phyloP scores from a whole-genome alignment of 1,140 invertebrate species.

The Apis laboriosa region DNA sequence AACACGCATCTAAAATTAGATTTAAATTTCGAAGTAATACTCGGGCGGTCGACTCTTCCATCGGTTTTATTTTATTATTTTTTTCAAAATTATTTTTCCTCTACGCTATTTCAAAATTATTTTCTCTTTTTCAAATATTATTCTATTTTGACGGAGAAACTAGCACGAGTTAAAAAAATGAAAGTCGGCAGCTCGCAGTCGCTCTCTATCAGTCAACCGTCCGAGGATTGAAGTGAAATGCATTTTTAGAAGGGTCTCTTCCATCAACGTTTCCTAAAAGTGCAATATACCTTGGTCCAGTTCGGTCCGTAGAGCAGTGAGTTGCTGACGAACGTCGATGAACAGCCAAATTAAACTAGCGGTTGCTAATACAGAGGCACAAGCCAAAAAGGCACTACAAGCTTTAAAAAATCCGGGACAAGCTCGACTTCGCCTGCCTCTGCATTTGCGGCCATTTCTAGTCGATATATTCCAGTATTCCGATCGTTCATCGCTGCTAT shows the following conservation, averaged over 20 bases:
- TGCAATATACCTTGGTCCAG: conserved; percentile 84
- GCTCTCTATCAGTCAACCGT: no score
- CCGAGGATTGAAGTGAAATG: no score
- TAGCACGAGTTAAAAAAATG: no score
- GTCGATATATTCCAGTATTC: conserved; percentile 76
- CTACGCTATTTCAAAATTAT: no score
- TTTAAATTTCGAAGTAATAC: no score
- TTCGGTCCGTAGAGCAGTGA: conserved; percentile 84
- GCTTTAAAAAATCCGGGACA: conserved; percentile 82
- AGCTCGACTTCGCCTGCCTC: conserved; percentile 67
- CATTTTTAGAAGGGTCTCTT: background rate
- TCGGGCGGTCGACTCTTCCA: no score
- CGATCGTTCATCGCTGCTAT: conserved; percentile 82
- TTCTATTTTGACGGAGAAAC: no score
- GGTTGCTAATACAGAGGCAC: conserved; percentile 84
- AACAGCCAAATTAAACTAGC: conserved; percentile 86
- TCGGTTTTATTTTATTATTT: no score
- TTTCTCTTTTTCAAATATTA: no score
- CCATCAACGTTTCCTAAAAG: background rate
- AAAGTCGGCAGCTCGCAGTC: no score
- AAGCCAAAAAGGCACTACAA: conserved; percentile 83
- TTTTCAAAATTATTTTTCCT: no score
- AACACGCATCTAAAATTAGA: no score
- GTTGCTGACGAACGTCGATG: conserved; percentile 85
- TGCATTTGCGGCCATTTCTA: conserved; percentile 69